Evolutionary conservation across 2,888 invertebrate genomes (phyloP).

Genomic region (Orthosia cruda): DNA sequence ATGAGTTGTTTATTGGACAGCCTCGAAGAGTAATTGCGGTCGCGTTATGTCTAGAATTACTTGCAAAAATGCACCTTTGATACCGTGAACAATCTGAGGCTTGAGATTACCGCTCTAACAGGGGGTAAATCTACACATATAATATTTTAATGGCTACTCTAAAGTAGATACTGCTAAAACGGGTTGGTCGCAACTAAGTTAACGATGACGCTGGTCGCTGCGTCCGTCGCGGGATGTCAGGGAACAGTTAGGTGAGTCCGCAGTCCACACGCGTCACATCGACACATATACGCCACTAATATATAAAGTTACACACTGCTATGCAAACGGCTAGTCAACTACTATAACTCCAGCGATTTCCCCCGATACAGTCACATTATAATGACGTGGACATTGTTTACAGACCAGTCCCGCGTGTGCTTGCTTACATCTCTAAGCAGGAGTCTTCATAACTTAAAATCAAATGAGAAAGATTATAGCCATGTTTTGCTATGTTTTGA

Average conservation of each 20-base stretch:
- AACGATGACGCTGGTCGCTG: conserved; percentile 42
- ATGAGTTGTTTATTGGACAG: conserved; percentile 71
- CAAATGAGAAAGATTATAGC: conserved; percentile 51
- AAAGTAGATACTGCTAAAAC: conserved; percentile 57
- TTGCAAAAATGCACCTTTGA: conserved; percentile 57
- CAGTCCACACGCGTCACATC: conserved; percentile 46
- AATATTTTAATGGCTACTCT: conserved; percentile 47
- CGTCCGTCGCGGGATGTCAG: conserved; percentile 38
- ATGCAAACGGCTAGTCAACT: conserved; percentile 53
- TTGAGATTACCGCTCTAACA: conserved; percentile 12
- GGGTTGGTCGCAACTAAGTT: conserved; percentile 61
- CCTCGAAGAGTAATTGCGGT: conserved; percentile 66
- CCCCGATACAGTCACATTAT: conserved; percentile 53
- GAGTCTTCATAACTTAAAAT: conserved; percentile 40
- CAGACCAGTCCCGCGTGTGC: conserved; percentile 34
- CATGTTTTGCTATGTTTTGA: conserved; percentile 49
- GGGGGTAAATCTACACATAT: conserved; percentile 7
- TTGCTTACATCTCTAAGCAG: conserved; percentile 31
- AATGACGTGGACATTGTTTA: conserved; percentile 58
- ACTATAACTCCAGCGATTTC: conserved; percentile 62
- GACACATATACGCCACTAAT: conserved; percentile 38
- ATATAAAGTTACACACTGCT: conserved; percentile 65
- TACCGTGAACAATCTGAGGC: conserved; percentile 30
- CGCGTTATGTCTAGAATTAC: conserved; percentile 67
- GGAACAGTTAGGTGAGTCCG: conserved; percentile 60